These are phyloP conservation scores for Pseudolycoriella hygida DNA, from an alignment of 2,888 invertebrate genomes.

Conservation along the genomic window DNA sequence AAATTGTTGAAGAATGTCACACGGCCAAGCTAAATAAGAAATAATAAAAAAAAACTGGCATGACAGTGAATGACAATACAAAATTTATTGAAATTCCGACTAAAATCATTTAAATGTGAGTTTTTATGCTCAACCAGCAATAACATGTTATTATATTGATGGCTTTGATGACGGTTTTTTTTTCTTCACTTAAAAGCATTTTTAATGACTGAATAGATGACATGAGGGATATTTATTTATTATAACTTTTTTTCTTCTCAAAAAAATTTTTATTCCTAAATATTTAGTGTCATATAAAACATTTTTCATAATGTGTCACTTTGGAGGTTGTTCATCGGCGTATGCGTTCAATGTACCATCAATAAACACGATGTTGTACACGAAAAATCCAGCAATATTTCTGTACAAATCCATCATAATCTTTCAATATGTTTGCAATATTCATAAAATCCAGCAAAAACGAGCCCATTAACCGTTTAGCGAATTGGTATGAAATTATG, in stretches of 20 bases:
- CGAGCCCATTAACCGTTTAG: too few relatives aligned
- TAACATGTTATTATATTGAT: constrained; percentile 5
- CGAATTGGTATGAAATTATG: too few relatives aligned
- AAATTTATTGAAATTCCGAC: constrained; percentile 3
- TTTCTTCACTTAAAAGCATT: constrained; percentile 3
- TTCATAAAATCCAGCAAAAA: too few relatives aligned
- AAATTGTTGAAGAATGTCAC: constrained; percentile 3
- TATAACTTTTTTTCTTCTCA: neutral
- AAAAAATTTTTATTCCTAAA: too few relatives aligned
- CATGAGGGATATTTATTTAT: constrained; percentile 1
- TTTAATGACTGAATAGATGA: constrained; percentile 3
- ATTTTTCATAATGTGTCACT: neutral
- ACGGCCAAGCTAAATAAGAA: constrained; percentile 2
- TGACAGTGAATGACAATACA: constrained; percentile 5
- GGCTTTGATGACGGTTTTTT: constrained; percentile 5
- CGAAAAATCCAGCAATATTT: too few relatives aligned
- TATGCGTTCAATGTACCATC: too few relatives aligned
- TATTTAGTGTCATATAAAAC: neutral
- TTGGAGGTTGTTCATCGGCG: neutral
- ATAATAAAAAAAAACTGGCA: constrained; percentile 1
- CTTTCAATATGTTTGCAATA: too few relatives aligned
- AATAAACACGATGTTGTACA: too few relatives aligned
- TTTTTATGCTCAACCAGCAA: constrained; percentile 3
- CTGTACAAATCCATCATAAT: too few relatives aligned
- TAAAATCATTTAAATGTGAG: constrained; percentile 4